Percentiles rank a stretch among this genome's conserved stretches.
phyloP scores from a whole-genome alignment of 2,113 vertebrate species.

The Vulpes lagopus region DNA sequence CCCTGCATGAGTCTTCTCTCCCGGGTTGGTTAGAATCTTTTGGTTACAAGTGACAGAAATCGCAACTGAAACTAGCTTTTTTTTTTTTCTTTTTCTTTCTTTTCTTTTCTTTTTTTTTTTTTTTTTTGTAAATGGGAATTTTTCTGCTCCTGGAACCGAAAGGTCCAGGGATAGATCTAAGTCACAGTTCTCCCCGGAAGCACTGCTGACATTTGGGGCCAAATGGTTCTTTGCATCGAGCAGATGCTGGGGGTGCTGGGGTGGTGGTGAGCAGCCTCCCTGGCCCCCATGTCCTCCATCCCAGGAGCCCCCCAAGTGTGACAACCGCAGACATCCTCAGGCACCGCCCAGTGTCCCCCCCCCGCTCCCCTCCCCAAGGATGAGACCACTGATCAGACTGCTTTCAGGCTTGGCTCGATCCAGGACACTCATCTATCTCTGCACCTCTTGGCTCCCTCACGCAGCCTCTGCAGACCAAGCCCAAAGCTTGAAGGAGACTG shows the following conservation, averaged over 20 bases:
- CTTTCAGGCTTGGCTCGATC: background rate
- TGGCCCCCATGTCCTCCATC: background rate
- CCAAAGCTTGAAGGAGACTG: background rate
- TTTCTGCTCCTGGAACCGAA: conserved; percentile 29
- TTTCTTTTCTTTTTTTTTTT: background rate
- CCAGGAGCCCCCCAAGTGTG: background rate
- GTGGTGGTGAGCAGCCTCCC: background rate
- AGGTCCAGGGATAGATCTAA: background rate
- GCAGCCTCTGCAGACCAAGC: background rate
- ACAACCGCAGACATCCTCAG: background rate
- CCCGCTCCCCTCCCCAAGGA: too few relatives aligned
- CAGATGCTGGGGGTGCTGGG: background rate
- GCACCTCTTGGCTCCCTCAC: background rate
- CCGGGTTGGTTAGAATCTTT: background rate
- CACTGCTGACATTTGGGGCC: background rate
- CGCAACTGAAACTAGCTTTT: background rate
- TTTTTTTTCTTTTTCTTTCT: background rate
- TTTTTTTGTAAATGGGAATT: background rate
- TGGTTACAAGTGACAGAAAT: conserved; percentile 42
- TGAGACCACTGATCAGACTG: background rate
- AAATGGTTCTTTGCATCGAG: background rate
- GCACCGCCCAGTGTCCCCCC: background rate
- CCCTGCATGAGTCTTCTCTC: background rate
- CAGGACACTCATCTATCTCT: background rate
- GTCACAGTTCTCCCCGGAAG: background rate